phyloP scores from a whole-genome alignment of 2,113 vertebrate genomes.

The Neofelis nebulosa region DNA sequence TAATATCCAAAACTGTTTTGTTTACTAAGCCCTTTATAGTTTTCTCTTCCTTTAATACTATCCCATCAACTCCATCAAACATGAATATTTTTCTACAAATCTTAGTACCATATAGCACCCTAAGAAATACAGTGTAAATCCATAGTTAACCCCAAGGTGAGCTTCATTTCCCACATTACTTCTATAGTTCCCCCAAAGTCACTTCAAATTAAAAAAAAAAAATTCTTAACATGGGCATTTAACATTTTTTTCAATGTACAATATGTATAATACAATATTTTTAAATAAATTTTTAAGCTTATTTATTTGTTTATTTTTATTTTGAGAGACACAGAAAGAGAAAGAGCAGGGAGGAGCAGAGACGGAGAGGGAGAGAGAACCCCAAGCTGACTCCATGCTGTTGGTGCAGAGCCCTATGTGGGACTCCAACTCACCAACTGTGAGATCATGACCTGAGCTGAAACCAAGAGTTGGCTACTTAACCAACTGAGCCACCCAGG shows the following conservation, averaged over 20 bases:
- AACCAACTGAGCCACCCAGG: too few species aligned
- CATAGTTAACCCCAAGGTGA: not conserved
- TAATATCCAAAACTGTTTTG: not conserved
- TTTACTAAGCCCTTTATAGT: not conserved
- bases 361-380: too few species aligned
- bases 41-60: not conserved
- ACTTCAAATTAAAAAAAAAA: not conserved
- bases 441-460: too few species aligned
- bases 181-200: not conserved
- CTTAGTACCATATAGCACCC: not conserved
- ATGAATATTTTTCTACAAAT: not conserved
- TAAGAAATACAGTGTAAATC: not conserved
- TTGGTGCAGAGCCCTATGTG: too few species aligned
- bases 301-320: too few species aligned
- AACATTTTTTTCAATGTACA: not conserved
- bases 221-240: not conserved
- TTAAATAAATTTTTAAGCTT: not conserved
- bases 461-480: too few species aligned
- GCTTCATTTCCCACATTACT: not conserved
- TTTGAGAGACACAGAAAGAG: too few species aligned
- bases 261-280: not conserved
- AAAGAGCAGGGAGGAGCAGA: too few species aligned
- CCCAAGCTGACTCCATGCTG: too few species aligned
- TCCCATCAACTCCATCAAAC: not conserved
- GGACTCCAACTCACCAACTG: too few species aligned